A percentile compares a stretch with the other conserved stretches of the same genome.
Evolutionary conservation across 2,888 invertebrate genomes (phyloP).

Genomic region (Entomobrya proxima): DNA sequence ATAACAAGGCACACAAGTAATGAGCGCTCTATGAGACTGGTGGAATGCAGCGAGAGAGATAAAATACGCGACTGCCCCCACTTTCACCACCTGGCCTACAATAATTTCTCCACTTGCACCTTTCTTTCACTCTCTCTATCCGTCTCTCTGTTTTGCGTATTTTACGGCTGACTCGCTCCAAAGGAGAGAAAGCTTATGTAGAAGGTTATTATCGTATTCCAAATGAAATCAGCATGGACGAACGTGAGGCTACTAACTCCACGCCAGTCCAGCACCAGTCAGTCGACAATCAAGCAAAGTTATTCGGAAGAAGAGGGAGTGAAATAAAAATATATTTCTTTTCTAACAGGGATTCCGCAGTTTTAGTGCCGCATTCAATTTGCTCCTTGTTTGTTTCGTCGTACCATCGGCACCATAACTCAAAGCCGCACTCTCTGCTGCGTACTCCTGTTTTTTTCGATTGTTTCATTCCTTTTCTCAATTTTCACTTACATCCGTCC

Average conservation of each 20-base stretch:
- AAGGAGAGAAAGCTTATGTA: not conserved
- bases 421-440: not conserved
- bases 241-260: not conserved
- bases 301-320: slow-evolving; percentile 25
- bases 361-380: slow-evolving; percentile 55
- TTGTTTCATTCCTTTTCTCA: not conserved
- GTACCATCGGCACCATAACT: slow-evolving; percentile 20
- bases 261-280: not conserved
- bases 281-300: slow-evolving; percentile 16
- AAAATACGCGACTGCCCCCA: not conserved
- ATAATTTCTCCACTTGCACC: not conserved
- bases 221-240: not conserved
- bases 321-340: slow-evolving; percentile 22
- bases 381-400: slow-evolving; percentile 14
- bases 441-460: not conserved
- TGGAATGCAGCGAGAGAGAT: slow-evolving; percentile 4
- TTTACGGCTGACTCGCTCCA: not conserved
- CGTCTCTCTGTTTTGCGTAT: not conserved
- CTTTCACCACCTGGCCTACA: not conserved
- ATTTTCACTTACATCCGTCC: not conserved
- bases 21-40: not conserved
- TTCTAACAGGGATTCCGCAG: slow-evolving; percentile 41
- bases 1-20: not conserved
- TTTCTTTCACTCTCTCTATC: too few species aligned
- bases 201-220: not conserved